phyloP scores from a whole-genome alignment of 2,113 vertebrate genomes.

The Ia io region DNA sequence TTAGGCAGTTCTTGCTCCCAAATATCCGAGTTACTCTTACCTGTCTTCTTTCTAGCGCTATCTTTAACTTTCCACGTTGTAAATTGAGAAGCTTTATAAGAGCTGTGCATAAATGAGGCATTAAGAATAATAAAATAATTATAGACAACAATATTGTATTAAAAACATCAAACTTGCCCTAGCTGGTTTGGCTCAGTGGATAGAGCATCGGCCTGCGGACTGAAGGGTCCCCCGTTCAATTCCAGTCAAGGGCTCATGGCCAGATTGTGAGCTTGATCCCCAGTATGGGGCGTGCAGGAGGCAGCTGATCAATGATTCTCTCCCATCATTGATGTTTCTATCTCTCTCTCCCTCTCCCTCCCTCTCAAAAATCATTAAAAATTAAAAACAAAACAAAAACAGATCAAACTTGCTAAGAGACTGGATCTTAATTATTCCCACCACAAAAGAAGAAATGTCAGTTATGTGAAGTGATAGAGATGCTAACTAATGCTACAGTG shows the following conservation, averaged over 20 bases:
- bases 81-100: neutral
- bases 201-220: too few species aligned
- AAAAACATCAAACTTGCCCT: neutral
- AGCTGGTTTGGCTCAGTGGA: too few species aligned
- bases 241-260: too few species aligned
- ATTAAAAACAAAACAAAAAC: neutral
- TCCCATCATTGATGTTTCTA: too few species aligned
- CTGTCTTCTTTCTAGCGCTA: neutral
- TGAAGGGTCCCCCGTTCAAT: too few species aligned
- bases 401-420: neutral
- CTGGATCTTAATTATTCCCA: neutral
- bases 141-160: neutral
- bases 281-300: too few species aligned
- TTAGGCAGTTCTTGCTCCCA: neutral
- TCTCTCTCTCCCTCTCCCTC: too few species aligned
- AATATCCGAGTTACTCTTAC: neutral
- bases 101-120: neutral
- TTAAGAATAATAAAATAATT: conserved; percentile 35
- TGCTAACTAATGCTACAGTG: neutral
- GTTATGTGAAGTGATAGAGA: neutral
- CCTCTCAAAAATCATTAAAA: too few species aligned
- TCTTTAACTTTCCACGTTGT: neutral
- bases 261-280: too few species aligned
- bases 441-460: neutral
- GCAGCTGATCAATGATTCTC: too few species aligned